These are phyloP conservation scores for Cebidichthys violaceus DNA, from an alignment of 2,113 vertebrate genomes.

Conservation along the genomic window DNA sequence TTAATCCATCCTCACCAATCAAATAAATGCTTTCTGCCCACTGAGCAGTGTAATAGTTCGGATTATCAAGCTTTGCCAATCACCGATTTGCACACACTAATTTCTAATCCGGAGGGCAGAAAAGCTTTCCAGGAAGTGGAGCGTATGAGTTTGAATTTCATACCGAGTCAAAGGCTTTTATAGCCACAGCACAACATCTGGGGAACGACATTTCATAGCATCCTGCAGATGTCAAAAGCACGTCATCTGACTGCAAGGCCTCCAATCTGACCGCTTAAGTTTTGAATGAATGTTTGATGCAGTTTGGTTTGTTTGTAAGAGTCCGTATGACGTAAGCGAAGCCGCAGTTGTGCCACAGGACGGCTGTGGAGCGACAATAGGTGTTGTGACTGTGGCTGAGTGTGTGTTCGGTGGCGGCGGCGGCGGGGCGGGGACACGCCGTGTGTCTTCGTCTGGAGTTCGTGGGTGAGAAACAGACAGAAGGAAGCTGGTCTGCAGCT, in stretches of 20 bases:
- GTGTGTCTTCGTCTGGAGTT: conserved; percentile 58
- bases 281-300: conserved; percentile 22
- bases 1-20: conserved; percentile 57
- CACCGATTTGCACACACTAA: conserved; percentile 41
- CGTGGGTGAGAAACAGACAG: conserved; percentile 62
- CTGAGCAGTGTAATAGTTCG: conserved; percentile 59
- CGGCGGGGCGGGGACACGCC: conserved; percentile 43
- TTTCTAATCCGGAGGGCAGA: conserved; percentile 30
- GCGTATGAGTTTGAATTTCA: conserved; percentile 34
- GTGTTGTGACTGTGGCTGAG: conserved; percentile 19
- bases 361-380: conserved; percentile 44
- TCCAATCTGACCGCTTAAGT: conserved; percentile 29
- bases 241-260: conserved; percentile 36
- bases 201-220: conserved; percentile 14
- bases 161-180: conserved; percentile 38
- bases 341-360: conserved; percentile 15
- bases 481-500: conserved; percentile 59
- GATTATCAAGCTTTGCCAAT: conserved; percentile 65
- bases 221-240: conserved; percentile 27
- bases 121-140: conserved; percentile 38
- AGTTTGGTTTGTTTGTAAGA: conserved; percentile 38
- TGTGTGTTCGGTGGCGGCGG: conserved; percentile 38
- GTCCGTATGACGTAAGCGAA: conserved; percentile 40
- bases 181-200: conserved; percentile 16
- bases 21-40: conserved; percentile 56